Conservation (phyloP, 2,113 vertebrate species). For the Sclerurus mexicanus region DNA sequence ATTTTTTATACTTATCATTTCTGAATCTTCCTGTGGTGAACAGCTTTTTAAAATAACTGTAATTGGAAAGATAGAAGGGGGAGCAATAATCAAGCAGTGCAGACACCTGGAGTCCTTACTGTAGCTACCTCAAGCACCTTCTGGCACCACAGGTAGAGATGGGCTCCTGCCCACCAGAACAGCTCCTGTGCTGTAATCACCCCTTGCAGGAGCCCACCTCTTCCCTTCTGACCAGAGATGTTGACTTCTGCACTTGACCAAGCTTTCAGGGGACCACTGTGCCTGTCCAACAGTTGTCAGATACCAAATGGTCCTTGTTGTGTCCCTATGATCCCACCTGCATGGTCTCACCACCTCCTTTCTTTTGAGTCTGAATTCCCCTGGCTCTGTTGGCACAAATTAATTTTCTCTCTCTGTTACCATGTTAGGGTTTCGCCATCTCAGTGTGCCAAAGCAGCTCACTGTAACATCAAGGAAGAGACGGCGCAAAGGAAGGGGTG, state of each 20-base stretch:
- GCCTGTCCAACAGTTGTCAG: neutral
- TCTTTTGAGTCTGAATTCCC: neutral
- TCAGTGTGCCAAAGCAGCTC: neutral
- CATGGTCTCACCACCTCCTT: neutral
- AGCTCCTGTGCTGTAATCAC: neutral
- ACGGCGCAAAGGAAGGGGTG: rapidly evolving
- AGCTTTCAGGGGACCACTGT: neutral
- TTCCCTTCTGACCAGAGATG: neutral
- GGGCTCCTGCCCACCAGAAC: neutral
- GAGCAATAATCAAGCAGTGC: neutral
- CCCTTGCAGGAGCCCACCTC: neutral
- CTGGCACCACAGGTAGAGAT: neutral
- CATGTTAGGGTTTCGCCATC: neutral
- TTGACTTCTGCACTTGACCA: neutral
- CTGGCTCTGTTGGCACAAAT: neutral
- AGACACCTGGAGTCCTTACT: neutral
- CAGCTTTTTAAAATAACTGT: neutral
- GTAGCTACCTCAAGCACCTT: neutral
- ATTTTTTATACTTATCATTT: neutral
- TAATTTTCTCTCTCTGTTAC: neutral
- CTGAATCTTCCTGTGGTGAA: neutral
- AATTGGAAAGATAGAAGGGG: neutral
- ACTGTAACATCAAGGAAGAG: neutral
- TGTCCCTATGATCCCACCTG: neutral
- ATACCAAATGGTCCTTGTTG: neutral